Conservation (phyloP, 2,113 vertebrate species). For the Cavia porcellus region DNA sequence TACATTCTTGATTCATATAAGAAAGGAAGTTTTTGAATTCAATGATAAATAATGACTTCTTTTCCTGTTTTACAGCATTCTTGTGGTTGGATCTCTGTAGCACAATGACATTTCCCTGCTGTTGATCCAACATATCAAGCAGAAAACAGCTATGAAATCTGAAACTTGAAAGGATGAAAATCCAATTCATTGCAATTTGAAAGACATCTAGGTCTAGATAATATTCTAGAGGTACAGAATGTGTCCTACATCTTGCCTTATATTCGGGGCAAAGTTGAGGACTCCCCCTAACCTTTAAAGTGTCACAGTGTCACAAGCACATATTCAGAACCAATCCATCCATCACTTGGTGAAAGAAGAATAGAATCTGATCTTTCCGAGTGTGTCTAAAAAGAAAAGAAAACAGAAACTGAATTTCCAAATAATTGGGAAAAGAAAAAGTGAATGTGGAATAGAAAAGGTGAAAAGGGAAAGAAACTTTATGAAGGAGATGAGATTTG, state of each 20-base stretch:
- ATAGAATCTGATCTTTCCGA: neutral
- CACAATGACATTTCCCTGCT: slow-evolving; percentile 59
- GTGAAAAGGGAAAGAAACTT: slow-evolving; percentile 17
- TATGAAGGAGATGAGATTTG: slow-evolving; percentile 32
- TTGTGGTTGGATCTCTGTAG: slow-evolving; percentile 53
- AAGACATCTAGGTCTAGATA: slow-evolving; percentile 20
- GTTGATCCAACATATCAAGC: slow-evolving; percentile 60
- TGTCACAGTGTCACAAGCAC: neutral
- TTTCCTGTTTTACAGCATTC: slow-evolving; percentile 67
- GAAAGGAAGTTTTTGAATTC: slow-evolving; percentile 66
- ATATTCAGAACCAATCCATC: neutral
- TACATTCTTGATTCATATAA: slow-evolving; percentile 71
- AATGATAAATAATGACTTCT: slow-evolving; percentile 67
- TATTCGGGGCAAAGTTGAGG: slow-evolving; percentile 39
- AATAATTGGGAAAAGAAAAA: neutral
- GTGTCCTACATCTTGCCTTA: neutral
- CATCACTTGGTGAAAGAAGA: neutral
- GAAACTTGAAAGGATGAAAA: slow-evolving; percentile 65
- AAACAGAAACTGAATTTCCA: neutral
- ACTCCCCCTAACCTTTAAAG: neutral
- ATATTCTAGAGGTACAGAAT: slow-evolving; percentile 35
- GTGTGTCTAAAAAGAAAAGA: neutral
- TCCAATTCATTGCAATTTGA: slow-evolving; percentile 61
- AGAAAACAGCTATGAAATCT: slow-evolving; percentile 71
- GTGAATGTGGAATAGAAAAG: neutral